Conservation (phyloP, 2,888 invertebrate species). For the Luperina nickerlii region DNA sequence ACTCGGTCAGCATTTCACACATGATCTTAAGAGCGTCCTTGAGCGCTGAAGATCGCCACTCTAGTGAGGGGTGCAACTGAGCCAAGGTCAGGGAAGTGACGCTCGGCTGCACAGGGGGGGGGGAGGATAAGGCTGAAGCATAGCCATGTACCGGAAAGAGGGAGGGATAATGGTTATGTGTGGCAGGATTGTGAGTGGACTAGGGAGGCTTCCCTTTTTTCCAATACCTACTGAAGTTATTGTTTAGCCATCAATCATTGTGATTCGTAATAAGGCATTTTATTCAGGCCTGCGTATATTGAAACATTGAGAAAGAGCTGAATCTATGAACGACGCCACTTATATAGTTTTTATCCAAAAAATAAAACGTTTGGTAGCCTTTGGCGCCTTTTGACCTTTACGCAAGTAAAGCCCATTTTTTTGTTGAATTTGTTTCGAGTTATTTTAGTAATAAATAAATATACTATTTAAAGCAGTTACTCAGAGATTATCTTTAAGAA, state of each 20-base stretch:
- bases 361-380: not conserved
- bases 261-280: not conserved
- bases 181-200: not conserved
- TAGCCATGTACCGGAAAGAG: constrained; percentile 26
- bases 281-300: not conserved
- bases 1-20: constrained; percentile 41
- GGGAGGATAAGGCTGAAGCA: constrained; percentile 1
- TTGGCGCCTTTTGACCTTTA: too few relatives aligned
- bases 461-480: not conserved
- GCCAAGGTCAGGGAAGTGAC: constrained; percentile 55
- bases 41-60: constrained; percentile 28
- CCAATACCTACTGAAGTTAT: not conserved
- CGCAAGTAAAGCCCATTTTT: not conserved
- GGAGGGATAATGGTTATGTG: constrained; percentile 19
- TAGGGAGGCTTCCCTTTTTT: not conserved
- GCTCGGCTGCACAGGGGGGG: constrained; percentile 34
- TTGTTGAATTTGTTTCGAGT: not conserved
- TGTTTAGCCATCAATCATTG: not conserved
- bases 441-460: not conserved
- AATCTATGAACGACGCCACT: not conserved
- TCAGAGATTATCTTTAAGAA: not conserved
- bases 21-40: constrained; percentile 40
- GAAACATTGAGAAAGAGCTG: not conserved
- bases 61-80: constrained; percentile 48
- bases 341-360: not conserved